Conservation (phyloP, 2,113 vertebrate genomes). For the Leiothrix lutea region DNA sequence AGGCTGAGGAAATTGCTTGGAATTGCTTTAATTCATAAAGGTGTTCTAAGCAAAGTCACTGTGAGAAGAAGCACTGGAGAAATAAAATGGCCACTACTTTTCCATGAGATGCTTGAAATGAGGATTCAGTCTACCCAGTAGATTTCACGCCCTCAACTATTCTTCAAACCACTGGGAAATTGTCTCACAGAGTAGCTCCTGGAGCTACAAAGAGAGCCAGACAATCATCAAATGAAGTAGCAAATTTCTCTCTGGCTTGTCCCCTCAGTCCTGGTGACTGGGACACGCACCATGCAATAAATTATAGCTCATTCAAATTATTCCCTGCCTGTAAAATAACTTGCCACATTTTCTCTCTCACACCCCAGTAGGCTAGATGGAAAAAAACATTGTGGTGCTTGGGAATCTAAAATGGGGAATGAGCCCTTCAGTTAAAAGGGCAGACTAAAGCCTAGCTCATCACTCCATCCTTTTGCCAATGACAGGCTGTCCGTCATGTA, state of each 20-base stretch:
- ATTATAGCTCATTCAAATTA: background rate
- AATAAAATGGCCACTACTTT: background rate
- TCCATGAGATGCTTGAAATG: background rate
- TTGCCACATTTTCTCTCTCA: background rate
- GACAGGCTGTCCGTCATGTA: fast-evolving
- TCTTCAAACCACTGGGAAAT: background rate
- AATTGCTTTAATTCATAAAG: conserved; percentile 7
- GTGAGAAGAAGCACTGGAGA: background rate
- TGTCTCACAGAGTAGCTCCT: background rate
- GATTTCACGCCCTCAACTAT: background rate
- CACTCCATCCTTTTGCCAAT: background rate
- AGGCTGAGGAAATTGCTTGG: conserved; percentile 8
- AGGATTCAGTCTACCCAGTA: background rate
- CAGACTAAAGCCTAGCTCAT: background rate
- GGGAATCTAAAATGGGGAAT: background rate
- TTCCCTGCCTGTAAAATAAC: background rate
- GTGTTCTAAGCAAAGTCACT: background rate
- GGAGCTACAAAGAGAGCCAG: background rate
- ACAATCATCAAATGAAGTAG: background rate
- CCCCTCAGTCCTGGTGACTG: background rate
- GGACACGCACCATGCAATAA: background rate
- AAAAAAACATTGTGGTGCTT: background rate
- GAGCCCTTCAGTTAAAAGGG: background rate
- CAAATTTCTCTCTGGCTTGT: background rate
- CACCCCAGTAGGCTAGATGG: background rate